Base-by-base conservation (phyloP, 2,113 vertebrate genomes). In the Oreochromis niloticus region DNA sequence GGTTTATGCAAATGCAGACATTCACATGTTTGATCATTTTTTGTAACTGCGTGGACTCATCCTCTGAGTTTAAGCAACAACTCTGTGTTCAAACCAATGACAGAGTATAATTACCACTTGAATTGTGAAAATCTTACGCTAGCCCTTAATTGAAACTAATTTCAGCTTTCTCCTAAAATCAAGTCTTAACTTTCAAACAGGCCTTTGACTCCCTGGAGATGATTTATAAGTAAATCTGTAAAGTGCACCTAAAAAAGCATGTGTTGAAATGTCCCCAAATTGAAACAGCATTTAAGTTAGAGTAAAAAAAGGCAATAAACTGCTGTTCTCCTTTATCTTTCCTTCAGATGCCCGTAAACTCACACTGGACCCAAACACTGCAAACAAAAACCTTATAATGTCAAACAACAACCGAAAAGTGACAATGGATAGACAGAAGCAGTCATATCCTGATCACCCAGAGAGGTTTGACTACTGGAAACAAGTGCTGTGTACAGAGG, bases 381-480 rank as follows among this genome's bases (percentile, higher is more conserved):
- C 87, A 41, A 48, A 88, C 80, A 86, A 6, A n/a, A 68, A 56
- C 0, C 56, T 90, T 1, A 0, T n/a, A 4, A 13, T 93, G 63
- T 89, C 81, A 0, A 13, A 90, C 8, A 10, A 81, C 83, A 84
- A 90, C 85, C 83, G 4, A n/a, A 89, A 36, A 16, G 52, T 88
- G 63, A 48, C 55, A 4, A 3, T 80, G n/a, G 0, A 1, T 7
- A 56, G 0, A 73, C 8, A 81, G 24, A 46, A 46, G 2, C 90
- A 89, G 85, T 7, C 56, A 3, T 88, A 88, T 73, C 80, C 91
- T 19, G 87, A 90, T 63, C n/a, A 80, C 52, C 24, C 90, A n/a
- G 81, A 88, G 4, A 82, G 90, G 16, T 93, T 93, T 75, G 54
- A 86, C 14, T 61, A 87, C 73, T 87, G 90, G 87, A 88, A 89